A percentile compares a stretch with the other conserved stretches of the same genome.
Conservation (phyloP, 2,113 vertebrate species). For the human (Homo sapiens) region DNA sequence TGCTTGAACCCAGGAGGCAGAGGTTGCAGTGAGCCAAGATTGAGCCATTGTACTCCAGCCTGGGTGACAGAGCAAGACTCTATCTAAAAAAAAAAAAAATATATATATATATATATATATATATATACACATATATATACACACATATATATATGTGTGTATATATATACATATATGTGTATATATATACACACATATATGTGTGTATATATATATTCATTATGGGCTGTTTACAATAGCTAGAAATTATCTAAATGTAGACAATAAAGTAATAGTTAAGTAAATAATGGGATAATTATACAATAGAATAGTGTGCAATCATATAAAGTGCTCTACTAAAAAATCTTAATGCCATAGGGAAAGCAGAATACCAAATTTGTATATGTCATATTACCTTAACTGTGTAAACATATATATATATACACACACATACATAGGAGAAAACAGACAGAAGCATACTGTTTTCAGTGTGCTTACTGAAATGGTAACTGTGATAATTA, state of each 20-base stretch:
- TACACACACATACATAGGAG: neutral
- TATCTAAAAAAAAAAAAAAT: no score
- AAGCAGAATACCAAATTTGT: constrained; percentile 22
- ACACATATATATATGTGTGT: neutral
- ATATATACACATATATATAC: no score
- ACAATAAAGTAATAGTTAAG: neutral
- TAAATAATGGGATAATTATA: neutral
- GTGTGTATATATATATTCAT: neutral
- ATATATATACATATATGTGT: no score
- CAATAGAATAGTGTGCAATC: neutral
- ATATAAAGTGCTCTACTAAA: neutral
- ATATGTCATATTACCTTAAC: neutral
- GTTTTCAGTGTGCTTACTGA: neutral
- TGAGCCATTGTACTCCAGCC: no score
- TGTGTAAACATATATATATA: neutral
- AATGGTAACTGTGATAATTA: neutral
- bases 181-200: neutral
- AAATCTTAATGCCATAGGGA: neutral
- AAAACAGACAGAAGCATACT: neutral
- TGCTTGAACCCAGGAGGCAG: no score
- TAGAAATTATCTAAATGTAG: constrained; percentile 1
- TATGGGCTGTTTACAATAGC: neutral
- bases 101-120: no score
- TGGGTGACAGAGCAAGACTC: no score
- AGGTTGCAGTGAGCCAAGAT: no score